Evolutionary conservation across 2,888 invertebrate genomes (phyloP), one percentile per base, ranked within the genome.

Genomic region (Conops quadrifasciatus): DNA sequence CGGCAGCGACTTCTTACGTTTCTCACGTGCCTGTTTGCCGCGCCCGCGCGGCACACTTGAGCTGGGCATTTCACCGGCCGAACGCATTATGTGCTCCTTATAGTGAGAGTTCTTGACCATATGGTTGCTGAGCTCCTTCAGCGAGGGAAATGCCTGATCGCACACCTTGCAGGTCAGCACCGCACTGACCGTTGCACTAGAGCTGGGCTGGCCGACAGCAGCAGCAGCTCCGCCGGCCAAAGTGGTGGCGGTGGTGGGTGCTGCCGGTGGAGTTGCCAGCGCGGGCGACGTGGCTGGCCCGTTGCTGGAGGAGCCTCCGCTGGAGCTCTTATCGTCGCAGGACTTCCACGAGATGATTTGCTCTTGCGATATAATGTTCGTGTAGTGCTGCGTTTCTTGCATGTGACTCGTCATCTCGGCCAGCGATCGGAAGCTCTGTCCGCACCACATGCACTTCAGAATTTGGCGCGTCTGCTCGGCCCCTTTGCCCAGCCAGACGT

Each of bases 401-500:
- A 98, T 98, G 85, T 98, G 98, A 80, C 94, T 95, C 1, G 98
- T 98, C 94, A 98, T 96, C 87, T 98, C 97, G 2, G 97, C 97
- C 70, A 98, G 87, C 0, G 97, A 95, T 71, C 97, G 92, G 89
- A 98, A 98, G 79, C 97, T 97, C 84, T 97, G 97, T 0, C 97
- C 97, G 80, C 98, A 98, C 95, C 97, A 97, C 96, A 98, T 98
- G 85, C 98, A 98, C 86, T 98, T 96, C 63, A 98, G 89, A 78
- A 98, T 98, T 87, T 98, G 96, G 70, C 96, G 89, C 16, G 98
- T 98, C 86, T 98, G 98, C 83, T 98, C 97, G 1, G 97, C 96
- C 0, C 96, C 97, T 85, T 97, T 97, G 28, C 97, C 97, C 76
- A 98, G 87, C 98, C 98, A 98, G 47, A 98, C 97, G 83, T 98